A percentile compares a stretch with the other conserved stretches of the same genome.
These are phyloP conservation scores for Pomacea canaliculata DNA, from an alignment of 2,888 invertebrate species.

Conservation along the genomic window DNA sequence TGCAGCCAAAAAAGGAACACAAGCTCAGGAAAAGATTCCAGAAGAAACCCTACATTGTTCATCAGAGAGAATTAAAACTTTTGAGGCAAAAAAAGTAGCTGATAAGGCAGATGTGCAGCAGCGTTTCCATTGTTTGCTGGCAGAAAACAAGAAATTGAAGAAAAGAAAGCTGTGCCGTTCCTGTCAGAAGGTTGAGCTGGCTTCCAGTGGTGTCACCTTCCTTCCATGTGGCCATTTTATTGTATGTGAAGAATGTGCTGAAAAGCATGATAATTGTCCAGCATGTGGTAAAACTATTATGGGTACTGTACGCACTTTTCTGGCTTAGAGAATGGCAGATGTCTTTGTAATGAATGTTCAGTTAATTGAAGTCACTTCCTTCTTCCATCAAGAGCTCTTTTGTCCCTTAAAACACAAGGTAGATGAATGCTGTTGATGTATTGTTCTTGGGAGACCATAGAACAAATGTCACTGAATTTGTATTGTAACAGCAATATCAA, in stretches of 20 bases:
- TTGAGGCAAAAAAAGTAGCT: too few relatives aligned
- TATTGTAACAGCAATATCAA: too few relatives aligned
- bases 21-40: not conserved
- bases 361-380: too few relatives aligned
- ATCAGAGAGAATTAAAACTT: too few relatives aligned
- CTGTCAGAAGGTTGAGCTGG: conserved; percentile 21
- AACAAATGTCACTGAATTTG: too few relatives aligned
- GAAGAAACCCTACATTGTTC: too few relatives aligned
- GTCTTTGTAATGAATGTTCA: too few relatives aligned
- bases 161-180: conserved; percentile 18
- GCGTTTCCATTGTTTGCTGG: not conserved
- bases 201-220: conserved; percentile 22
- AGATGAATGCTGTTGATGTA: too few relatives aligned
- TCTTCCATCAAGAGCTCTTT: too few relatives aligned
- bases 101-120: conserved; percentile 6
- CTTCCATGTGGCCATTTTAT: conserved; percentile 29
- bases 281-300: conserved; percentile 26
- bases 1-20: not conserved
- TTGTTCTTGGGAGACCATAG: too few relatives aligned
- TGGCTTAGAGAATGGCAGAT: not conserved
- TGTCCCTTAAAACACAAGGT: too few relatives aligned
- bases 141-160: conserved; percentile 17
- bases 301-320: conserved; percentile 27
- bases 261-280: conserved; percentile 15
- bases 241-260: conserved; percentile 23